These are phyloP conservation scores for Emys orbicularis DNA, from an alignment of 2,797 vertebrate species.

Conservation along the genomic window DNA sequence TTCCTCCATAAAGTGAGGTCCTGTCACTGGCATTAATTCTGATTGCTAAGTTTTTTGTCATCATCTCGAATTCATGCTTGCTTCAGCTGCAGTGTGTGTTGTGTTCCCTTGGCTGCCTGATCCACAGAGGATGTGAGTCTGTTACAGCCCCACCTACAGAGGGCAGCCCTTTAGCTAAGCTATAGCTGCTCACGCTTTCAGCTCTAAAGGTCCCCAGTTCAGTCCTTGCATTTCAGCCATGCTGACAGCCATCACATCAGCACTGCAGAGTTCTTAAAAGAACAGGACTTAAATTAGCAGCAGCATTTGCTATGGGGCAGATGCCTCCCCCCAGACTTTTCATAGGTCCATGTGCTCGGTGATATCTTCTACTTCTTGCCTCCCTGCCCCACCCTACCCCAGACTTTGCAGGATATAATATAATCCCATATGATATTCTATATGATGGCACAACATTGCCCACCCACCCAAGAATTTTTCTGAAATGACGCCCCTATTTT, in stretches of 20 bases:
- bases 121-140: neutral
- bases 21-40: neutral
- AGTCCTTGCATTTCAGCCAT: neutral
- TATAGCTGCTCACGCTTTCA: neutral
- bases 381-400: neutral
- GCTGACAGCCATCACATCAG: neutral
- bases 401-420: neutral
- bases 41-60: neutral
- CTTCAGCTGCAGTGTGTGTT: neutral
- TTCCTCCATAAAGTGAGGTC: neutral
- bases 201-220: conserved; percentile 9
- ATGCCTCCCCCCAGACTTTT: neutral
- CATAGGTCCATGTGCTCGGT: neutral
- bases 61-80: rapidly evolving
- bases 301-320: neutral
- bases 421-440: neutral
- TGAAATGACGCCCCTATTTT: neutral
- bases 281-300: neutral
- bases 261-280: neutral
- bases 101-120: neutral
- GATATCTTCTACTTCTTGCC: neutral
- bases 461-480: neutral
- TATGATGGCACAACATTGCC: neutral
- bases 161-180: neutral
- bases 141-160: neutral